phyloP scores from a whole-genome alignment of 1,140 invertebrate species.

The Geopemphigus sp. region DNA sequence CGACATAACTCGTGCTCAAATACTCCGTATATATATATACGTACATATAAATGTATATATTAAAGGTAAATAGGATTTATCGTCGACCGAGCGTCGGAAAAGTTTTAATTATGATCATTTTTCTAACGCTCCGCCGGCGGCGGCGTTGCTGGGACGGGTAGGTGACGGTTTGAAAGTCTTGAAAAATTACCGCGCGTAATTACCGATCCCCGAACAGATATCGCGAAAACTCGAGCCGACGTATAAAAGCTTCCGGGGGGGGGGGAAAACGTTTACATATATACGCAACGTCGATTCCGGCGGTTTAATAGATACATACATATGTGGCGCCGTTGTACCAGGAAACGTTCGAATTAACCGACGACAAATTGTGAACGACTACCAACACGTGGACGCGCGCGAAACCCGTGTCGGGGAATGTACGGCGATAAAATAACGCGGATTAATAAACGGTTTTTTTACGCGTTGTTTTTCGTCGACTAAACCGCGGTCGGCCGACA shows the following conservation, averaged over 20 bases:
- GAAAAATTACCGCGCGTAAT: conserved; percentile 42
- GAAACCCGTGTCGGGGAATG: too few relatives aligned
- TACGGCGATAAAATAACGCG: too few relatives aligned
- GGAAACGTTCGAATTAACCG: not conserved
- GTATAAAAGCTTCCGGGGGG: conserved; percentile 19
- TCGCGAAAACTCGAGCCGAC: not conserved
- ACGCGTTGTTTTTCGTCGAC: too few relatives aligned
- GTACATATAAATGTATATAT: conserved; percentile 5
- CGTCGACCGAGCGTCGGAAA: not conserved
- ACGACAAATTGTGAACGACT: too few relatives aligned
- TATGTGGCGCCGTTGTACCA: not conserved
- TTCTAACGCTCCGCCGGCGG: not conserved
- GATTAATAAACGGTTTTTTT: too few relatives aligned
- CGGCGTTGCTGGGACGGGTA: not conserved
- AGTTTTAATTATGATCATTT: conserved; percentile 44
- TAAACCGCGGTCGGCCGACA: too few relatives aligned
- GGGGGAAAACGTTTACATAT: conserved; percentile 15
- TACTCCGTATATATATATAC: not conserved
- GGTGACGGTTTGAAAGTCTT: conserved; percentile 17
- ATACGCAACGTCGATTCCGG: not conserved
- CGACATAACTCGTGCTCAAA: not conserved
- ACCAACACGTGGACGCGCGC: too few relatives aligned
- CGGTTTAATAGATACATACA: not conserved
- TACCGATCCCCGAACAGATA: conserved; percentile 40
- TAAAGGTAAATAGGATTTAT: conserved; percentile 44